Base-by-base conservation (phyloP, 2,888 invertebrate species). In the Athetis lepigone region DNA sequence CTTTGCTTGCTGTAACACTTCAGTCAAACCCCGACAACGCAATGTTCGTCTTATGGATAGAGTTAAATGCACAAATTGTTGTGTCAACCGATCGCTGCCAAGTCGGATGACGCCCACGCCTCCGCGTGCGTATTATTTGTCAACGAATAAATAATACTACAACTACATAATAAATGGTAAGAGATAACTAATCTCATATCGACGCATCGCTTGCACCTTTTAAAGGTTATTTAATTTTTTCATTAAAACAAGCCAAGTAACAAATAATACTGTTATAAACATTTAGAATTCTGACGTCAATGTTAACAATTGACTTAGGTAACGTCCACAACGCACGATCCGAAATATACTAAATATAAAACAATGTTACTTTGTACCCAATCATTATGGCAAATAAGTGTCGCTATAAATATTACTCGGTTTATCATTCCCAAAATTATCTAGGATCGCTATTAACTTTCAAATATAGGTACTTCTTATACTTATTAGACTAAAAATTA, bases 221-320 rank as follows among this genome's bases (percentile, higher is more conserved):
- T 52, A 18, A 75, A 72, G 67, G 73, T 46, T 61, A 43, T 55
- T 58, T 25, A 69, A 61, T 71, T 55, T 49, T 69, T 57, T 42
- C 62, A 74, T 46, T 46, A 61, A 69, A 70, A 74, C 50, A 51
- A 58, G 25, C 25, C 52, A 7, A 56, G 25, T 62, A 72, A 69
- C 70, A 73, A 68, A 62, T 77, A 74, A 74, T 75, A 75, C 77
- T 77, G 65, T 42, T 56, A 36, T 37, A 56, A 57, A 66, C 27
- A 60, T 77, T 70, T 70, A 59, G 43, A 78, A 78, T 70, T 67
- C 62, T 55, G 70, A 51, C 21, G 66, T 55, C 75, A 70, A 64
- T 36, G 45, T 55, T 36, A 51, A 52, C 65, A 58, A 52, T 42
- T 70, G 76, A 62, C 76, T 47, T 47, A 23, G 71, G 61, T 74